A percentile compares a stretch with the other conserved stretches of the same genome.
Evolutionary conservation across 2,797 vertebrate species (phyloP).

Genomic region (Chloroceryle amazona): DNA sequence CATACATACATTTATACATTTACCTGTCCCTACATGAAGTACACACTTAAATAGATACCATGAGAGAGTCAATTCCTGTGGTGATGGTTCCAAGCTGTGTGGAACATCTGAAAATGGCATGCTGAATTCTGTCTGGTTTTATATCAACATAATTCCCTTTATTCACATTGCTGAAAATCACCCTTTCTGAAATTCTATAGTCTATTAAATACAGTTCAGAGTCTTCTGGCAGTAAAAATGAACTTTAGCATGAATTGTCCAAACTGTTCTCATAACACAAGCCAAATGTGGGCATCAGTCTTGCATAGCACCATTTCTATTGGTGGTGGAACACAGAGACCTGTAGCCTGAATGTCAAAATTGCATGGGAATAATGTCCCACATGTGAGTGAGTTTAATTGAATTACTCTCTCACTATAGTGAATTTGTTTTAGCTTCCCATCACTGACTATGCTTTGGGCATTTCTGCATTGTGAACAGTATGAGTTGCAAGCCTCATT

Average conservation of each 20-base stretch:
- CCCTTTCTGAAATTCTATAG: background rate
- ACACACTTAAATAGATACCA: background rate
- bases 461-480: background rate
- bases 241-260: background rate
- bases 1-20: rapidly evolving
- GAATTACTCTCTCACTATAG: background rate
- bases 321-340: background rate
- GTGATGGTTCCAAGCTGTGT: background rate
- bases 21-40: background rate
- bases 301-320: background rate
- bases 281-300: background rate
- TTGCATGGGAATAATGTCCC: background rate
- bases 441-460: background rate
- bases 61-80: background rate
- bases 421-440: background rate
- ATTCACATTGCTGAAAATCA: background rate
- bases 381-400: background rate
- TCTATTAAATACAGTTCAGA: background rate
- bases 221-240: background rate
- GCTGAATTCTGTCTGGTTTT: background rate
- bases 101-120: background rate
- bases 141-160: background rate
- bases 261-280: background rate
- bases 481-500: background rate
- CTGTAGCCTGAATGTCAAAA: background rate